phyloP scores from a whole-genome alignment of 92 coral and sea anemone species.

The Micromussa lordhowensis region DNA sequence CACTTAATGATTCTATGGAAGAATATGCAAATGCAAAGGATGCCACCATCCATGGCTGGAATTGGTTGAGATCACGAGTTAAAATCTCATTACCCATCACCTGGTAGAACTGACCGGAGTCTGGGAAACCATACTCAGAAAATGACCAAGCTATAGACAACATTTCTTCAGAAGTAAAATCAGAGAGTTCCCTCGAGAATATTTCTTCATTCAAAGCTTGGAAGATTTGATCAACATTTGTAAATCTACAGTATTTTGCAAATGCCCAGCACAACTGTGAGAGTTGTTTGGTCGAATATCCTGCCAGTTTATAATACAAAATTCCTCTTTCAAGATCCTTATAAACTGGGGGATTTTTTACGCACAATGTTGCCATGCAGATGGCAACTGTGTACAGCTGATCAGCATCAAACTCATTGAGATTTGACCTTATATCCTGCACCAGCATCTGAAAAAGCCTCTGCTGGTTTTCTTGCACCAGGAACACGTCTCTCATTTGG shows the following conservation, averaged over 20 bases:
- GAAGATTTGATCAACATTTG: slow-evolving; percentile 39
- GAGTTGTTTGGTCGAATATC: slow-evolving; percentile 62
- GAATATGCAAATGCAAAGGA: slow-evolving; percentile 69
- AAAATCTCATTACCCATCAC: slow-evolving; percentile 73
- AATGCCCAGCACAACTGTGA: slow-evolving; percentile 76
- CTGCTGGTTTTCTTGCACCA: slow-evolving; percentile 50
- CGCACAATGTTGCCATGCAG: slow-evolving; percentile 58
- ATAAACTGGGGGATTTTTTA: slow-evolving; percentile 45
- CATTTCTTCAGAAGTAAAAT: slow-evolving; percentile 61
- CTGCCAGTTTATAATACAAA: slow-evolving; percentile 27
- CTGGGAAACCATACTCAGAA: slow-evolving; percentile 59
- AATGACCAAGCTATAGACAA: slow-evolving; percentile 75
- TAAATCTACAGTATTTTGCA: slow-evolving; percentile 45
- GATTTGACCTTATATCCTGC: slow-evolving; percentile 30
- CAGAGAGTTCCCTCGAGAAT: slow-evolving; percentile 54
- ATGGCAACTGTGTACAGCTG: slow-evolving; percentile 45
- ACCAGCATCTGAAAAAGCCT: slow-evolving; percentile 64
- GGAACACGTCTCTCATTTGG: slow-evolving; percentile 57
- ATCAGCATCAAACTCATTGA: slow-evolving; percentile 37
- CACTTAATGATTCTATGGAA: slow-evolving; percentile 42
- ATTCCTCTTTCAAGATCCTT: slow-evolving; percentile 58
- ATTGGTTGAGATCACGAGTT: slow-evolving; percentile 74
- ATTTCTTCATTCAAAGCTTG: slow-evolving; percentile 54
- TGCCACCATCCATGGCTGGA: slow-evolving; percentile 72
- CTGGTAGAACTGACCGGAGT: slow-evolving; percentile 40